Evolutionary conservation across 2,888 invertebrate species (phyloP).

Genomic region (Himalopsyche japonica): DNA sequence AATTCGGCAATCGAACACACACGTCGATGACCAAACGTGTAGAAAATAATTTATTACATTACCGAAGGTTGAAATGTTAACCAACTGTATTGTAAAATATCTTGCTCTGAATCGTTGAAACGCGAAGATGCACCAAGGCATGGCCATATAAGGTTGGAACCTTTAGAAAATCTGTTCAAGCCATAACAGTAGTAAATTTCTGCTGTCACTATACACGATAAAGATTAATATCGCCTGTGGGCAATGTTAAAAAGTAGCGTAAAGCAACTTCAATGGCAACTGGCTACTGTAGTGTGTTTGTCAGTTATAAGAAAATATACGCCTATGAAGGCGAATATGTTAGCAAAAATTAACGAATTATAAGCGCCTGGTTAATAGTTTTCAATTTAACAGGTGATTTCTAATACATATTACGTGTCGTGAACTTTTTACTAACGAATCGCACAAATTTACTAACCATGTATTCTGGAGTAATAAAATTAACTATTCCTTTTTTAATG

Average conservation of each 20-base stretch:
- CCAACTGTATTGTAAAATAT: not conserved
- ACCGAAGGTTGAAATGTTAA: not conserved
- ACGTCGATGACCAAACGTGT: not conserved
- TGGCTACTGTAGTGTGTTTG: not conserved
- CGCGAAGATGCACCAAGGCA: conserved; percentile 10
- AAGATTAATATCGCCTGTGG: not conserved
- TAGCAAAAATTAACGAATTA: not conserved
- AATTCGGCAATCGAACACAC: no score
- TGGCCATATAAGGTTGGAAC: conserved; percentile 28
- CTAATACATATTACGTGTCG: not conserved
- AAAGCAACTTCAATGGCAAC: not conserved
- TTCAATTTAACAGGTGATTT: not conserved
- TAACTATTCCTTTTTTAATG: no score
- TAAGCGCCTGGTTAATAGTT: not conserved
- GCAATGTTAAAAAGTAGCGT: not conserved
- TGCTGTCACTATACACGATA: not conserved
- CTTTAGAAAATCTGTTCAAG: not conserved
- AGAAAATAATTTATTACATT: not conserved
- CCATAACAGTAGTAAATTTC: not conserved
- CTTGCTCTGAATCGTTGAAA: not conserved
- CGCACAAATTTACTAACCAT: no score
- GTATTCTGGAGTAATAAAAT: no score
- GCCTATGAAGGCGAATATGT: not conserved
- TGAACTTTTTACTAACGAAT: no score
- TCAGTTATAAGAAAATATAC: not conserved